phyloP scores from a whole-genome alignment of 2,888 invertebrate genomes.

The Cacoxenus indagator region DNA sequence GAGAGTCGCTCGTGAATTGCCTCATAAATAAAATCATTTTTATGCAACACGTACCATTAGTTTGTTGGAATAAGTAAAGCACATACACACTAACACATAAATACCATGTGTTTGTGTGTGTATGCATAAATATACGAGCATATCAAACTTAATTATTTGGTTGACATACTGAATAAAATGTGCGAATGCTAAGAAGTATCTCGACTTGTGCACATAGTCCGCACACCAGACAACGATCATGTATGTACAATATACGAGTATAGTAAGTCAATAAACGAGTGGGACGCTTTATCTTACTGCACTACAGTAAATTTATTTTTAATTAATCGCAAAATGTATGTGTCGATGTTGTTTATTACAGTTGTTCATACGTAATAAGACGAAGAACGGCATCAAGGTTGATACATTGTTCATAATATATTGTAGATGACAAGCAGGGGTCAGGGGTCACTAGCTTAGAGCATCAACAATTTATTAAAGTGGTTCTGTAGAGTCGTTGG shows the following conservation, averaged over 20 bases:
- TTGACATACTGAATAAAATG: background rate
- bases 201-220: background rate
- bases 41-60: background rate
- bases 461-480: background rate
- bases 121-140: conserved; percentile 1
- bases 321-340: conserved; percentile 45
- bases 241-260: background rate
- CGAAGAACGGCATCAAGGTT: conserved; percentile 35
- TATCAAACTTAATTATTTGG: background rate
- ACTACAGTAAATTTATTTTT: conserved; percentile 31
- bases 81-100: background rate
- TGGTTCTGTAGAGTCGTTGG: background rate
- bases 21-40: conserved; percentile 6
- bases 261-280: background rate
- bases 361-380: background rate
- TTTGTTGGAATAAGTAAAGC: background rate
- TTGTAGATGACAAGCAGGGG: too few relatives aligned
- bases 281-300: conserved; percentile 3
- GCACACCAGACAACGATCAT: background rate
- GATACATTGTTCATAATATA: too few relatives aligned
- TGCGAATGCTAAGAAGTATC: background rate
- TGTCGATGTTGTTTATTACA: conserved; percentile 32
- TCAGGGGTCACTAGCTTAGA: conserved; percentile 28
- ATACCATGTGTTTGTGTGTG: background rate
- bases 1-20: background rate